These are phyloP conservation scores for Agelastica alni DNA, from an alignment of 2,888 invertebrate genomes.

Conservation along the genomic window DNA sequence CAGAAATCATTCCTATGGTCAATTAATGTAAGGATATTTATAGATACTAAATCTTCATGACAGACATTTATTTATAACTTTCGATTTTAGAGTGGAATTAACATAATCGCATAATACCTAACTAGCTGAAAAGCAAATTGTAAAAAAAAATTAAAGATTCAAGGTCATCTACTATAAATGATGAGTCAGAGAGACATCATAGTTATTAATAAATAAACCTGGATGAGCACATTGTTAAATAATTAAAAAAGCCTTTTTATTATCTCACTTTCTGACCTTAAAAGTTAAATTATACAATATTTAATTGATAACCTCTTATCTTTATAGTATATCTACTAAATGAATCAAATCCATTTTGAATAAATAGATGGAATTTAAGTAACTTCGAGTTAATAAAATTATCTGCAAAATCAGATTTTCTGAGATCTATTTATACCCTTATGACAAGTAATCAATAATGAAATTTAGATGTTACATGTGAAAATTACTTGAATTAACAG, in stretches of 20 bases:
- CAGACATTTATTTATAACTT: slow-evolving; percentile 19
- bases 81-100: slow-evolving; percentile 9
- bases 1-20: background rate
- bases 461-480: background rate
- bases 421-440: slow-evolving; percentile 10
- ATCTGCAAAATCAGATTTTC: slow-evolving; percentile 6
- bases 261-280: slow-evolving; percentile 15
- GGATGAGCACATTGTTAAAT: slow-evolving; percentile 16
- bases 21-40: background rate
- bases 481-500: too few relatives aligned
- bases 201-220: slow-evolving; percentile 37
- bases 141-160: slow-evolving; percentile 24
- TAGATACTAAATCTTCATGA: slow-evolving; percentile 1
- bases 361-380: background rate
- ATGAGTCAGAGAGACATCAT: slow-evolving; percentile 39
- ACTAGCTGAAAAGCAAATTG: slow-evolving; percentile 4
- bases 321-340: too few relatives aligned
- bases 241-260: slow-evolving; percentile 20
- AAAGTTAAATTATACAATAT: slow-evolving; percentile 11
- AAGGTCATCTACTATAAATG: slow-evolving; percentile 31
- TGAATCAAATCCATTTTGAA: background rate
- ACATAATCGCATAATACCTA: slow-evolving; percentile 17
- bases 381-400: background rate
- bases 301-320: slow-evolving; percentile 12
- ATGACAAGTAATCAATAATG: slow-evolving; percentile 19